phyloP scores from a whole-genome alignment of 2,888 invertebrate species.

The Agrotis puta region DNA sequence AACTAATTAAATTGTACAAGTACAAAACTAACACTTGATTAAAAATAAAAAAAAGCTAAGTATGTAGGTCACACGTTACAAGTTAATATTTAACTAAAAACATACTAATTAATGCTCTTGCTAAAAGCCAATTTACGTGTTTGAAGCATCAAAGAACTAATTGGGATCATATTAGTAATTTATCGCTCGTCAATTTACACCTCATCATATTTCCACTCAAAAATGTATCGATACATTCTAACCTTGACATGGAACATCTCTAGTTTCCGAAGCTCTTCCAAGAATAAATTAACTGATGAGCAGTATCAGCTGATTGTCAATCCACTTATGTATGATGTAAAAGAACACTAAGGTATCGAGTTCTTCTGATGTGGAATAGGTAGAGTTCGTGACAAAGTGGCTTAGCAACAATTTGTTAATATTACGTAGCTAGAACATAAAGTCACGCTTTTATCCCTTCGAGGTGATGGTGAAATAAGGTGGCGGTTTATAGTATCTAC shows the following conservation, averaged over 20 bases:
- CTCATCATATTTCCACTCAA: neutral
- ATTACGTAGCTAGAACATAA: too few species aligned
- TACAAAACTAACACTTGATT: too few species aligned
- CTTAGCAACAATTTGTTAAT: neutral
- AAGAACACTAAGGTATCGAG: conserved; percentile 5
- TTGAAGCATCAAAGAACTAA: neutral
- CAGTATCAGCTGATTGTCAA: conserved; percentile 18
- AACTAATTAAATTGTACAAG: too few species aligned
- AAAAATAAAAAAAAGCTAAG: too few species aligned
- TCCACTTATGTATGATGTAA: conserved; percentile 1
- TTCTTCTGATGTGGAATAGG: neutral
- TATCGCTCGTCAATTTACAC: neutral
- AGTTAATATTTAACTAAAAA: too few species aligned
- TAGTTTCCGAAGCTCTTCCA: conserved; percentile 1
- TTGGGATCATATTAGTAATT: neutral
- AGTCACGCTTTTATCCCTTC: too few species aligned
- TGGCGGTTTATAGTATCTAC: too few species aligned
- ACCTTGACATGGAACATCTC: neutral
- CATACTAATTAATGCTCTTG: too few species aligned
- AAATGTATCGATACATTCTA: conserved; percentile 23
- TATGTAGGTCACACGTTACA: too few species aligned
- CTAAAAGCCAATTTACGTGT: neutral
- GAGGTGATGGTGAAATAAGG: too few species aligned
- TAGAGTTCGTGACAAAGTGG: neutral
- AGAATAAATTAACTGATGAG: conserved; percentile 13